phyloP scores from a whole-genome alignment of 1,140 invertebrate genomes.

The Phymastichus coffea region DNA sequence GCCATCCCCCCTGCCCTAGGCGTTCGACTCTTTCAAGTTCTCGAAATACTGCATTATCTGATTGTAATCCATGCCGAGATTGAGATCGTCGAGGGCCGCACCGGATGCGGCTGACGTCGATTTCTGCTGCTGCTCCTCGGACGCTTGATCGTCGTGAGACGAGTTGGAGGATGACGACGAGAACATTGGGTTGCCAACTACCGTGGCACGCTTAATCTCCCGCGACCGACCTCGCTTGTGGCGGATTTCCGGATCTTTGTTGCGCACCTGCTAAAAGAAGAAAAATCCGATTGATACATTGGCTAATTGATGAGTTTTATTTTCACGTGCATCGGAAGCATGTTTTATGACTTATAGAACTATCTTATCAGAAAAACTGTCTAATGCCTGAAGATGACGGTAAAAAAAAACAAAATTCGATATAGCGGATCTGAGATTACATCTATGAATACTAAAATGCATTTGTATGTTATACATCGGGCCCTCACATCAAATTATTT shows the following conservation, averaged over 20 bases:
- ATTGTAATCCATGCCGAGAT: constrained; percentile 91
- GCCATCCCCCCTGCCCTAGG: constrained; percentile 43
- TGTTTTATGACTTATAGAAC: no score
- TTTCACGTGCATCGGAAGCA: no score
- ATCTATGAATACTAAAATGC: no score
- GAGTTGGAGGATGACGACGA: constrained; percentile 52
- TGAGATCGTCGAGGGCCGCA: constrained; percentile 73
- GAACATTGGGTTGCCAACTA: constrained; percentile 87
- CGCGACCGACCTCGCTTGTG: constrained; percentile 43
- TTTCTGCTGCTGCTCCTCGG: constrained; percentile 46
- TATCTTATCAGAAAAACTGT: no score
- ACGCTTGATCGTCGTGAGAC: constrained; percentile 43
- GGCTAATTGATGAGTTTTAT: no score
- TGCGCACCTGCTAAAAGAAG: constrained; percentile 15
- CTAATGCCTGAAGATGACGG: no score
- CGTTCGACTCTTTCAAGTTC: constrained; percentile 80
- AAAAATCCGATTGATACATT: no score
- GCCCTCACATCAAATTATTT: no score
- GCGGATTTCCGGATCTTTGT: constrained; percentile 25
- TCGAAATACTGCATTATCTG: constrained; percentile 97
- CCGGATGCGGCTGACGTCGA: neutral
- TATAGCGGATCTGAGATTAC: no score
- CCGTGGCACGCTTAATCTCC: constrained; percentile 78
- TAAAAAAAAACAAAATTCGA: no score
- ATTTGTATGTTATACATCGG: no score